These are phyloP conservation scores for Pelecanus crispus DNA, from an alignment of 2,113 vertebrate species.

Conservation along the genomic window DNA sequence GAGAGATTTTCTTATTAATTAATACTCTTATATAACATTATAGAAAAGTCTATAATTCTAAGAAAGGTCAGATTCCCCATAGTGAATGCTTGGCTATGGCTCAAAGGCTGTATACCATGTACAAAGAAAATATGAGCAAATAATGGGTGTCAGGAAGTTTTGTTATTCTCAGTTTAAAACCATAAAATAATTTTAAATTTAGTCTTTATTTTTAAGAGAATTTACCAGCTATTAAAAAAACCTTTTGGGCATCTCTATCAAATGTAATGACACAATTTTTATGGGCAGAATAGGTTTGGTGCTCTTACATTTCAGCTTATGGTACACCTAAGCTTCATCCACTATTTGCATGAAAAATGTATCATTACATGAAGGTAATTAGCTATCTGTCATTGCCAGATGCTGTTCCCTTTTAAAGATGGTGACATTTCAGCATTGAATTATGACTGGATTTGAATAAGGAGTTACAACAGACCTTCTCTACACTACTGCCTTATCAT, in stretches of 20 bases:
- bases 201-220: neutral
- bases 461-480: neutral
- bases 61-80: neutral
- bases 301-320: neutral
- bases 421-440: conserved; percentile 17
- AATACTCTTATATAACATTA: neutral
- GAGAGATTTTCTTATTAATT: neutral
- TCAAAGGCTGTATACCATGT: neutral
- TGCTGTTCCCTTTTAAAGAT: conserved; percentile 6
- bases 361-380: conserved; percentile 15
- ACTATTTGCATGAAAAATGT: neutral
- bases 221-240: neutral
- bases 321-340: neutral
- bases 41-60: neutral
- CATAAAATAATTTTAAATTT: neutral
- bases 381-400: conserved; percentile 20
- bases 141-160: neutral
- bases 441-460: conserved; percentile 2
- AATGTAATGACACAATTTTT: neutral
- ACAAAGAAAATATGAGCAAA: neutral
- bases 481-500: neutral
- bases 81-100: neutral
- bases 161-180: neutral
- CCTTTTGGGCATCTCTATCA: neutral
- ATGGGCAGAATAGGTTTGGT: neutral